Conservation (phyloP, 2,113 vertebrate genomes). For the Morone chrysops region DNA sequence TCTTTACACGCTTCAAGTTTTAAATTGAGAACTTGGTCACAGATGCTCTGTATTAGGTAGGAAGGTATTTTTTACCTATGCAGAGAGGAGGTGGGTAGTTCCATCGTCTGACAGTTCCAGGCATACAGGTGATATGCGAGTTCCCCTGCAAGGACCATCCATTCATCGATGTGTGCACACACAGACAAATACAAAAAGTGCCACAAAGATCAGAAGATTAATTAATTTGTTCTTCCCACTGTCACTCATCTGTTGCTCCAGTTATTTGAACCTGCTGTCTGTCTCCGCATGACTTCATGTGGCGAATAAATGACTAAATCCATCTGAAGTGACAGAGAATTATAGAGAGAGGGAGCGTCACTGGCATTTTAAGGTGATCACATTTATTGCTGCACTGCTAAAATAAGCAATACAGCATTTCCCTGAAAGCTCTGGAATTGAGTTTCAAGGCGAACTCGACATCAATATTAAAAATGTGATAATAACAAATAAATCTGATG, state of each 20-base stretch:
- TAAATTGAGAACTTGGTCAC: background rate
- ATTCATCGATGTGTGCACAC: constrained; percentile 13
- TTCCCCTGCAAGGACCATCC: constrained; percentile 88
- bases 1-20: background rate
- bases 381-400: background rate
- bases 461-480: background rate
- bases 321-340: constrained; percentile 52
- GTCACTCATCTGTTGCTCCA: constrained; percentile 53
- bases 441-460: background rate
- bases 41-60: background rate
- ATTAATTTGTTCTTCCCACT: constrained; percentile 42
- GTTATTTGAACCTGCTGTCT: constrained; percentile 55
- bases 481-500: background rate
- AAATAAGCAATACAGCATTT: constrained; percentile 5
- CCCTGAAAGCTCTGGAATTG: background rate
- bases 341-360: constrained; percentile 26
- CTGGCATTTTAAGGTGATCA: constrained; percentile 36
- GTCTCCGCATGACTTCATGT: constrained; percentile 51
- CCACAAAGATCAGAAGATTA: constrained; percentile 45
- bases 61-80: constrained; percentile 87
- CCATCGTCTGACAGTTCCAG: constrained; percentile 95
- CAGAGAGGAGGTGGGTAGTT: constrained; percentile 97
- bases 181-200: constrained; percentile 38
- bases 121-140: constrained; percentile 99
- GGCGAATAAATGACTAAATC: constrained; percentile 52